These are phyloP conservation scores for Paracanthobrama guichenoti DNA, from an alignment of 2,113 vertebrate genomes.

Conservation along the genomic window DNA sequence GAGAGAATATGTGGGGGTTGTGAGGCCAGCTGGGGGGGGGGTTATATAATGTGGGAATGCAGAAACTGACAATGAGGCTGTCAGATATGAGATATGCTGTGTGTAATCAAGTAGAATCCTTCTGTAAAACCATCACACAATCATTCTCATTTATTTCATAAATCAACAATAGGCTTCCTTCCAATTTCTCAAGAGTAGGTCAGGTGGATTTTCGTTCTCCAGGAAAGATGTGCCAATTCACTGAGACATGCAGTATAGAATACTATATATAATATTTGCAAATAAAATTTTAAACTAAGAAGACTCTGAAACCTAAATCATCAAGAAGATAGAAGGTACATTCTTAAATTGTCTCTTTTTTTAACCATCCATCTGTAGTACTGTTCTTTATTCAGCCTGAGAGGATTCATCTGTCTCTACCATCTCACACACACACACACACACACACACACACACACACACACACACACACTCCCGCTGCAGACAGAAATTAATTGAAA, in stretches of 20 bases:
- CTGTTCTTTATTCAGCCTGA: constrained; percentile 37
- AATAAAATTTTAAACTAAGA: not conserved
- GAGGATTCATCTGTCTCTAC: constrained; percentile 38
- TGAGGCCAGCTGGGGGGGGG: constrained; percentile 65
- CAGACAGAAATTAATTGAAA: not conserved
- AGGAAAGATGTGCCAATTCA: constrained; percentile 23
- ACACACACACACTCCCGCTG: not conserved
- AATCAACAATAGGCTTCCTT: constrained; percentile 59
- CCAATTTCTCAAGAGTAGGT: constrained; percentile 58
- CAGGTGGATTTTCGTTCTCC: constrained; percentile 61
- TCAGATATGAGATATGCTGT: constrained; percentile 47
- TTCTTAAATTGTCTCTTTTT: constrained; percentile 14
- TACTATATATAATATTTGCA: not conserved
- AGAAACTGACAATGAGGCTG: constrained; percentile 63
- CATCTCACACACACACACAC: not conserved
- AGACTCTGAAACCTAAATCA: too few species aligned
- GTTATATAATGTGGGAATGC: constrained; percentile 69
- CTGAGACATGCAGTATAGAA: not conserved
- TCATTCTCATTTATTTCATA: constrained; percentile 56
- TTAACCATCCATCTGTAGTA: constrained; percentile 35
- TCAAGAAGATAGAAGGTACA: not conserved
- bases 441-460: not conserved
- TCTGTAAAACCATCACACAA: constrained; percentile 51
- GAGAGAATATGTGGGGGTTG: constrained; percentile 59
- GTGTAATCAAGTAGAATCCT: constrained; percentile 51